Evolutionary conservation across 2,888 invertebrate genomes (phyloP), one percentile per base, ranked within the genome.

Genomic region (Eudasyphora cyanicolor): DNA sequence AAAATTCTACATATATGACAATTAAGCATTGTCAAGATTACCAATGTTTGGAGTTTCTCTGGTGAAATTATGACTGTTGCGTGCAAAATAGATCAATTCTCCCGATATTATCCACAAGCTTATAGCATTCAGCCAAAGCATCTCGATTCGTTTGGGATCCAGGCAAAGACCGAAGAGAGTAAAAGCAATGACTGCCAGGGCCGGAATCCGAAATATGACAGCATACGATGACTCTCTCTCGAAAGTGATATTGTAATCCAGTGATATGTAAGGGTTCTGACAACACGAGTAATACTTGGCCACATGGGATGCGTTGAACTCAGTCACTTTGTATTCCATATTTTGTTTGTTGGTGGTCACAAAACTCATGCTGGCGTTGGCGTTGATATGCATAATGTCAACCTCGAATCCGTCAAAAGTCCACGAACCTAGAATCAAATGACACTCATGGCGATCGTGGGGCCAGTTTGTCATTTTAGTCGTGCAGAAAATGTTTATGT

Each of bases 391-490:
- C 69, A 81, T 79, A 17, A 94, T 87, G 87, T 94, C 93, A 14
- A 96, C 91, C 87, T 95, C 94, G 19, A 94, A 93, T 0, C 94
- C 93, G 84, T 93, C 92, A 88, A 95, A 94, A 0, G 94, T 94
- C 94, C 96, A 95, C 0, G 96, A 96, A 0, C 96, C 96, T 80
- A 97, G 93, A 86, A 93, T 93, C 86, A 96, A 91, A 42, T 88
- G 87, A 88, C 95, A 95, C 0, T 89, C 91, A 89, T 97, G 96
- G 6, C 91, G 92, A 90, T 97, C 97, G 67, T 93, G 94, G 0
- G 97, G 97, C 96, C 96, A 97, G 86, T 93, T 92, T 27, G 93
- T 92, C 75, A 96, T 92, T 87, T 96, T 93, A 42, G 94, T 88
- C 70, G 94, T 94, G 88, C 95, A 95, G 87, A 94, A 93, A 12